Conservation (phyloP, 2,888 invertebrate genomes). For the Agapostemon virescens region DNA sequence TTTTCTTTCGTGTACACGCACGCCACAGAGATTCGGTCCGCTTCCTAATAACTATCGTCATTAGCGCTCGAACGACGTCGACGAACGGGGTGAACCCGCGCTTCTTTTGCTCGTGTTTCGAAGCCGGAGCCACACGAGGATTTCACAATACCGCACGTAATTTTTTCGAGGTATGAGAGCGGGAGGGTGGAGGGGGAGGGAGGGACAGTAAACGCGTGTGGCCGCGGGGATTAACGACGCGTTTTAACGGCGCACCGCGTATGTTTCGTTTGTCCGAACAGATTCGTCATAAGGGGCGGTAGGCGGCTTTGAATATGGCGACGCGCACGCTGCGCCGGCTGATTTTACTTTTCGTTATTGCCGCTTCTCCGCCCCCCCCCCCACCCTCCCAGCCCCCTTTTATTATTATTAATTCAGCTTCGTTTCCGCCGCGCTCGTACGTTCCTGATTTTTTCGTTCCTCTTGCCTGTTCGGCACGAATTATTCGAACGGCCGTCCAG, state of each 20-base stretch:
- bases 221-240: constrained; percentile 55
- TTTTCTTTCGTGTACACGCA: constrained; percentile 40
- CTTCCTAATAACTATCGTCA: constrained; percentile 72
- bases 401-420: not conserved
- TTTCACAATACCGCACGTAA: constrained; percentile 61
- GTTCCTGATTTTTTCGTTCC: not conserved
- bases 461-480: not conserved
- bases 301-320: constrained; percentile 7
- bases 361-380: not conserved
- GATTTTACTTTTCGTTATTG: constrained; percentile 10
- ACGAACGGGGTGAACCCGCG: constrained; percentile 39
- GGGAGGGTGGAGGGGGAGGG: too few relatives aligned
- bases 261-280: constrained; percentile 42
- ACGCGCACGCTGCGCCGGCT: not conserved
- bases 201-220: constrained; percentile 22
- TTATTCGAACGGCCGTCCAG: not conserved
- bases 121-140: constrained; percentile 30
- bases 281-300: constrained; percentile 43
- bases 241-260: constrained; percentile 48
- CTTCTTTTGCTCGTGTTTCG: constrained; percentile 46
- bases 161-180: constrained; percentile 38
- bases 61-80: constrained; percentile 63
- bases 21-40: constrained; percentile 45
- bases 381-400: not conserved
- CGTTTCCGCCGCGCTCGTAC: not conserved